Percentiles rank a stretch among this genome's conserved stretches.
phyloP scores from a whole-genome alignment of 1,140 invertebrate genomes.

The Dolichoris vasculosae region DNA sequence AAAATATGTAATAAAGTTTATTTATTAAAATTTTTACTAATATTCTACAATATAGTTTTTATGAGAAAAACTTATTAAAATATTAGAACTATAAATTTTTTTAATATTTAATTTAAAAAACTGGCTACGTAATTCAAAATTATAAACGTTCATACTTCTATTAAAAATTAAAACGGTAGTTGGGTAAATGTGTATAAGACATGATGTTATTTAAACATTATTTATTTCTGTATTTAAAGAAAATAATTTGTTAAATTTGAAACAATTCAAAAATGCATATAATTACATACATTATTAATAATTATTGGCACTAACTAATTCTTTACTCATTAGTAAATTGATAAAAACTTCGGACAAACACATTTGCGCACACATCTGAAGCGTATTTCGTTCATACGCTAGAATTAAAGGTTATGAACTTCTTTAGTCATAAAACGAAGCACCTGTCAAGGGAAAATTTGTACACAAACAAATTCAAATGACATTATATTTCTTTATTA shows the following conservation, averaged over 20 bases:
- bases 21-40: not conserved
- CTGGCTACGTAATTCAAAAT: not conserved
- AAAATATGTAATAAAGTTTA: not conserved
- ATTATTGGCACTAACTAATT: slow-evolving; percentile 7
- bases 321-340: slow-evolving; percentile 28
- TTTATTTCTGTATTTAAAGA: not conserved
- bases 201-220: not conserved
- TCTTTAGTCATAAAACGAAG: not conserved
- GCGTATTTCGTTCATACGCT: slow-evolving; percentile 18
- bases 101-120: slow-evolving; percentile 20
- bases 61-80: not conserved
- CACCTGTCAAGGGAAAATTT: slow-evolving; percentile 44
- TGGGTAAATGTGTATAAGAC: not conserved
- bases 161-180: not conserved
- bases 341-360: not conserved
- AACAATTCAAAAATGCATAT: slow-evolving; percentile 28
- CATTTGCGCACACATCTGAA: slow-evolving; percentile 20
- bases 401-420: slow-evolving; percentile 40
- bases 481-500: not conserved
- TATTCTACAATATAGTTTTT: not conserved
- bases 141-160: not conserved
- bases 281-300: slow-evolving; percentile 40
- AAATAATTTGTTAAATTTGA: slow-evolving; percentile 3
- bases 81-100: not conserved
- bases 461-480: slow-evolving; percentile 12